Evolutionary conservation across 1,140 invertebrate genomes (phyloP).

Genomic region (Chlorops oryzae): DNA sequence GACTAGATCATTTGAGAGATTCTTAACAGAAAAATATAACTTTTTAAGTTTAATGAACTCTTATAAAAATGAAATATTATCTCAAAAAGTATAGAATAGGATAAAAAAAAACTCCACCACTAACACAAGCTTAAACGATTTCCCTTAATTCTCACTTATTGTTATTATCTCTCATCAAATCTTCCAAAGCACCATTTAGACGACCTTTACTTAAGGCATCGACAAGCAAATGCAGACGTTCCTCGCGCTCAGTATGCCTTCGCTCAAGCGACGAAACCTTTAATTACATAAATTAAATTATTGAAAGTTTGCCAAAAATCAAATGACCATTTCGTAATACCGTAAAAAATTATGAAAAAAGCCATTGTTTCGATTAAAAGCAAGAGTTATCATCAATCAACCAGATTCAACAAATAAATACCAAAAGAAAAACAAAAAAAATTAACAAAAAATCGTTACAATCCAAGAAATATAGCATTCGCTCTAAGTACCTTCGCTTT

Average conservation of each 20-base stretch:
- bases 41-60: not conserved
- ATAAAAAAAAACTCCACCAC: not conserved
- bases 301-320: no score
- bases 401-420: no score
- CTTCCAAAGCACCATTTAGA: slow-evolving; percentile 40
- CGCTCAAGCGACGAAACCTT: slow-evolving; percentile 44
- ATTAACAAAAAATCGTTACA: not conserved
- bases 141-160: slow-evolving; percentile 17
- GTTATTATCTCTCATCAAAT: slow-evolving; percentile 38
- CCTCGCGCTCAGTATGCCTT: slow-evolving; percentile 44
- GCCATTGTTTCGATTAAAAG: no score
- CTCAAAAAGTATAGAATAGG: not conserved
- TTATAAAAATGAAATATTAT: not conserved
- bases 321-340: no score
- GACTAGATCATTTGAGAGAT: not conserved
- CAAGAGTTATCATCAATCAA: no score
- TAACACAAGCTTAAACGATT: not conserved
- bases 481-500: slow-evolving; percentile 41
- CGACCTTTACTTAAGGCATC: slow-evolving; percentile 45
- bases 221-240: slow-evolving; percentile 44
- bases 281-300: no score
- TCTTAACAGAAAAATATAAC: not conserved
- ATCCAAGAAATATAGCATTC: no score
- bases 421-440: not conserved
- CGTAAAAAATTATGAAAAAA: no score